Evolutionary conservation across 2,888 invertebrate species (phyloP), one percentile per base, ranked within the genome.

Genomic region (Mechanitis mazaeus): DNA sequence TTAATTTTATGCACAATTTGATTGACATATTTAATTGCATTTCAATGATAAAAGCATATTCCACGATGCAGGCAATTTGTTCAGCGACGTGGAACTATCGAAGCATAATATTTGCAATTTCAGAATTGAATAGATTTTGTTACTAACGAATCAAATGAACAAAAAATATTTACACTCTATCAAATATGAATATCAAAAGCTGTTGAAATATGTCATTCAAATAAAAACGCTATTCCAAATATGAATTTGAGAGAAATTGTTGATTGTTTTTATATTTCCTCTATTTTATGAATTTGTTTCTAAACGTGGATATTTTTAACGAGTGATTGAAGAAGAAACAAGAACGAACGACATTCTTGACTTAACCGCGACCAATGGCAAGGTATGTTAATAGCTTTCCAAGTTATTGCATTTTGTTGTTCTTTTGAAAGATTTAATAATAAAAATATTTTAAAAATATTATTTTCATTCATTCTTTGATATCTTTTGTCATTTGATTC

Each of bases 61-160:
- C 55, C 61, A 64, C 45, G 61, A 59, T 47, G 65, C 59, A 64
- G 58, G 64, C 65, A 66, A 66, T 66, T 66, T 66, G 65, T 42
- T 55, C 57, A 53, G 50, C 58, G 61, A 59, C 55, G 61, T 45
- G 57, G 55, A 61, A 66, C 57, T 56, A 53, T 56, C 64, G 61
- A 59, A 64, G 65, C 61, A 64, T 61, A 61, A 66, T 64, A 66
- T 66, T 64, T 64, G 42, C 64, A 55, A 64, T 59, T 54, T 42
- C 55, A 55, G 50, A 60, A 60, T 61, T 42, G 61, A 66, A 66
- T 66, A 66, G 64, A 63, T 60, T 64, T 64, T 64, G 28, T 50
- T 61, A 58, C 59, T 66, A 64, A 66, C 61, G 65, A 66, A 66
- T 66, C 64, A 64, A 66, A 66, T 64, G 59, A 64, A 66, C 57